Evolutionary conservation across 2,113 vertebrate species (phyloP), one percentile per base, ranked within the genome.

Genomic region (Poeciliopsis prolifica): DNA sequence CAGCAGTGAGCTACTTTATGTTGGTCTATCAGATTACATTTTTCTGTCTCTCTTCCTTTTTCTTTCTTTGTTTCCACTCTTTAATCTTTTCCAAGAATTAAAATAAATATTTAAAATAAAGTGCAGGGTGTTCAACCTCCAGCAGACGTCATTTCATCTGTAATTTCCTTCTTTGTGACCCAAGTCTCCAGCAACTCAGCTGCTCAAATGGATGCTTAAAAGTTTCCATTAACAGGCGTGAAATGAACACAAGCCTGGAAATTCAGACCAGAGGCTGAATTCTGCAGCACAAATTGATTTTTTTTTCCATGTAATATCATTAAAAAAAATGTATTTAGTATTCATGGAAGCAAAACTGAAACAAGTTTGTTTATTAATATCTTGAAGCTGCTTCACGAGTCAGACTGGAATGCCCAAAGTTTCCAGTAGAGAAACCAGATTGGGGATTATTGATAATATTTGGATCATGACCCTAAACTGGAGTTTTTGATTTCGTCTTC

Each of bases 211-310:
- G 5, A 17, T 9, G 26, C 3, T 31, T 31, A 19, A 70, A 71
- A 61, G 61, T 40, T 54, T 63, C 44, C 61, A 22, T 69, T 35
- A 73, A 72, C 68, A 79, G 61, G 31, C 48, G 26, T 79, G 74
- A 86, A 70, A 86, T 79, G 29, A 74, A 68, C 65, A 65, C 65
- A 74, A 60, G 62, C 77, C 79, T 61, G 71, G 44, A 77, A 74
- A 74, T 79, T 77, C 28, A 72, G 3, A 82, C 68, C 28, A 68
- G 2, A 58, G 17, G 58, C 44, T 19, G 40, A 28, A 29, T 78
- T 66, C 66, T 37, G 58, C 33, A 26, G 26, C 31, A 48, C 29
- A 66, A 73, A 72, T 26, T n/a, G 11, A 28, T 4, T 13, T 24
- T 61, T 42, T 61, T 42, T 10, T 35, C 0, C 1, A 76, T 48